phyloP scores from a whole-genome alignment of 1,140 invertebrate genomes.

The Euwallacea fornicatus region DNA sequence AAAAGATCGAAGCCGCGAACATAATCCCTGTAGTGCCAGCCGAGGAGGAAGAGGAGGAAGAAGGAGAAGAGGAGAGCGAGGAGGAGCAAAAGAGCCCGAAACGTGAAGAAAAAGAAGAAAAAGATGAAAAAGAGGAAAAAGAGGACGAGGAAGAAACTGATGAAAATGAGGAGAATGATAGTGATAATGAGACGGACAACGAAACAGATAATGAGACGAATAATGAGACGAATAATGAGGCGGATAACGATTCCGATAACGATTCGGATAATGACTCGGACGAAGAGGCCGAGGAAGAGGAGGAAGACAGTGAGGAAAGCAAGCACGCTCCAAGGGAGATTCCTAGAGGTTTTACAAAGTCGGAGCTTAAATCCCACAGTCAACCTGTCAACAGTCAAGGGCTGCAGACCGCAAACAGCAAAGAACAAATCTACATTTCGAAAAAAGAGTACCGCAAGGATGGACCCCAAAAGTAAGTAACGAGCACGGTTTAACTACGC shows the following conservation, averaged over 20 bases:
- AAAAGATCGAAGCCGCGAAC: background rate
- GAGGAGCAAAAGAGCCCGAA: background rate
- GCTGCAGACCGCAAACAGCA: slow-evolving; percentile 20
- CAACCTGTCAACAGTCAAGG: background rate
- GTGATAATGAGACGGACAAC: slow-evolving; percentile 1
- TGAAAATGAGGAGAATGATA: slow-evolving; percentile 4
- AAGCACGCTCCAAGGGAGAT: background rate
- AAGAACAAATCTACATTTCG: slow-evolving; percentile 29
- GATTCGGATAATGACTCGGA: background rate
- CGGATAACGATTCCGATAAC: background rate
- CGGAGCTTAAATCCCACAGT: background rate
- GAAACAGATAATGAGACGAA: background rate
- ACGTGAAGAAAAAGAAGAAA: slow-evolving; percentile 1
- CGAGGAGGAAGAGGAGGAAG: background rate
- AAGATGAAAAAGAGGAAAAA: slow-evolving; percentile 15
- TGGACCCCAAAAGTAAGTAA: slow-evolving; percentile 26
- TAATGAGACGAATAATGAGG: background rate
- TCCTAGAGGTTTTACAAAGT: slow-evolving; percentile 18
- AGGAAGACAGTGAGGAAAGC: background rate
- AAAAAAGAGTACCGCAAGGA: slow-evolving; percentile 31
- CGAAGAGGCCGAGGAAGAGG: background rate
- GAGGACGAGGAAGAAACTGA: slow-evolving; percentile 19
- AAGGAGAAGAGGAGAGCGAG: background rate
- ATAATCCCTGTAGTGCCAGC: background rate
- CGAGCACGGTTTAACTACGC: too few species aligned